Percentiles rank a stretch among this genome's conserved stretches.
phyloP scores from a whole-genome alignment of 1,140 invertebrate genomes.

The Gonioctena quinquepunctata region DNA sequence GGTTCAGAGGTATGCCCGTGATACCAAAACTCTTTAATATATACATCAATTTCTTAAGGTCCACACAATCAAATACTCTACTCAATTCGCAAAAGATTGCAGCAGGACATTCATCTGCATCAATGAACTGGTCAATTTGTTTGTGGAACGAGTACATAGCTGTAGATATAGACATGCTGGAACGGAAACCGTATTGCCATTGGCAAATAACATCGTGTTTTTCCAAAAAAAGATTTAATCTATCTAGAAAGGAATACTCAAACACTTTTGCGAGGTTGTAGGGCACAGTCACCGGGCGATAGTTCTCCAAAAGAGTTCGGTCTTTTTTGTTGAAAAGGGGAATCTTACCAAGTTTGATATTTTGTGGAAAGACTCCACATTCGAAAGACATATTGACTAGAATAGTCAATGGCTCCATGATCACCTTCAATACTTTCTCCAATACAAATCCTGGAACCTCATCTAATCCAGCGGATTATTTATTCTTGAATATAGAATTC shows the following conservation, averaged over 20 bases:
- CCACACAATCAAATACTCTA: too few relatives aligned
- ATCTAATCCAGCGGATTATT: not conserved
- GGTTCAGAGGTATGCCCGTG: too few relatives aligned
- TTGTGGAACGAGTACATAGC: not conserved
- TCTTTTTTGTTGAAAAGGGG: not conserved
- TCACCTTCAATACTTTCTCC: not conserved
- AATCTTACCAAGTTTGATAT: not conserved
- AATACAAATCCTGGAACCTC: not conserved
- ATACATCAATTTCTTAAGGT: too few relatives aligned
- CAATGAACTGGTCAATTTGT: not conserved
- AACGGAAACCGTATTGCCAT: not conserved
- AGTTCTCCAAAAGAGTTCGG: not conserved
- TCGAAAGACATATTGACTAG: not conserved
- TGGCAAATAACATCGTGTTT: not conserved
- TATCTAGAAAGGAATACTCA: too few relatives aligned
- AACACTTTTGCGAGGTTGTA: not conserved
- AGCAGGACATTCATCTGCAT: not conserved
- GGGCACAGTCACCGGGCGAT: not conserved
- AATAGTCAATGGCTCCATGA: not conserved
- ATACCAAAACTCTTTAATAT: too few relatives aligned
- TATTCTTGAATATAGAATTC: not conserved
- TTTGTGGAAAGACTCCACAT: not conserved
- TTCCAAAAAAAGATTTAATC: not conserved
- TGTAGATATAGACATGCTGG: not conserved
- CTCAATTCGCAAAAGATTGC: not conserved